These are phyloP conservation scores for Oxygymnocypris stewartii DNA, from an alignment of 2,113 vertebrate species.

Conservation along the genomic window DNA sequence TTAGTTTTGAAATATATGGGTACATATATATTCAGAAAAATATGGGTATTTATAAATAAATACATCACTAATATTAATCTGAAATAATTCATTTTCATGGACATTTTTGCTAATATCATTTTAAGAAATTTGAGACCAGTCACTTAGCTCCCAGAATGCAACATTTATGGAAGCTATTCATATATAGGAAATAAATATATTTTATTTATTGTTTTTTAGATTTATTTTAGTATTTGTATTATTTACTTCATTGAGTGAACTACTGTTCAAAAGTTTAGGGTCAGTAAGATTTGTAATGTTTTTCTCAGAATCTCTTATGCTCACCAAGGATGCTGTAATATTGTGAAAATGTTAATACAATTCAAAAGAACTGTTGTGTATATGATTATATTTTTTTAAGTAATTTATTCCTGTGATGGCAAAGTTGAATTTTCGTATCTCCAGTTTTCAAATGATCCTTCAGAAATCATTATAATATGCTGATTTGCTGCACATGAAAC, in stretches of 20 bases:
- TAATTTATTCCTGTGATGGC: background rate
- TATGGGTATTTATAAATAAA: background rate
- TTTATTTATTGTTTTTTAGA: background rate
- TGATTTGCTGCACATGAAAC: background rate
- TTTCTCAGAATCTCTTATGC: background rate
- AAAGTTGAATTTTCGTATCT: background rate
- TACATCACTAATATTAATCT: background rate
- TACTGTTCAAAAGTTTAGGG: background rate
- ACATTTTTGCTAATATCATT: background rate
- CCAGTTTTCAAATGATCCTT: background rate
- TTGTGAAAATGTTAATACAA: background rate
- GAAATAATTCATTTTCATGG: background rate
- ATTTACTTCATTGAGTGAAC: background rate
- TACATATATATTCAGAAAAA: too few relatives aligned
- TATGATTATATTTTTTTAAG: background rate
- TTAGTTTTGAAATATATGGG: background rate
- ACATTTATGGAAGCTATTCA: too few relatives aligned
- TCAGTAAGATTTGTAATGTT: background rate
- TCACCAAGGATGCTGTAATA: background rate
- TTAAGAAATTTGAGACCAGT: background rate
- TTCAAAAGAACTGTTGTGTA: background rate
- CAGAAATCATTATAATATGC: background rate
- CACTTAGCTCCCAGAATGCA: too few relatives aligned
- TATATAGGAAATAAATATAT: too few relatives aligned
- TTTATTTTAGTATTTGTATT: background rate